Percentiles rank a stretch among this genome's conserved stretches.
phyloP scores from a whole-genome alignment of 2,888 invertebrate species.

The Chesias legatella region DNA sequence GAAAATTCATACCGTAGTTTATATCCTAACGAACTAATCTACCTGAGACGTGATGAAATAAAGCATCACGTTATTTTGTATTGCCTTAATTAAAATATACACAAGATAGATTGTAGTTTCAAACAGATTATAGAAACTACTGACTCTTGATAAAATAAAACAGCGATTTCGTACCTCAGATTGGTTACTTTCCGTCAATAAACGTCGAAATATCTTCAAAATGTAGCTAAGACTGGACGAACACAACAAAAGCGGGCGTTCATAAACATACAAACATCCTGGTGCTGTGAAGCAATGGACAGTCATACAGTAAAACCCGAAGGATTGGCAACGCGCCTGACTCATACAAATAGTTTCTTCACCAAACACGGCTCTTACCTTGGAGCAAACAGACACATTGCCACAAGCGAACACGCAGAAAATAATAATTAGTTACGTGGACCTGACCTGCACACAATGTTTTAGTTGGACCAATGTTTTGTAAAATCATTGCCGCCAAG shows the following conservation, averaged over 20 bases:
- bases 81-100: too few species aligned
- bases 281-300: slow-evolving; percentile 6
- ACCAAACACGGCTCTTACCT: slow-evolving; percentile 41
- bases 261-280: slow-evolving; percentile 1
- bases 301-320: slow-evolving; percentile 10
- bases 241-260: neutral
- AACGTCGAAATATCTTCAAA: too few species aligned
- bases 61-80: too few species aligned
- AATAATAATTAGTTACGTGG: slow-evolving; percentile 32
- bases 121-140: too few species aligned
- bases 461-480: neutral
- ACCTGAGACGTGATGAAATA: too few species aligned
- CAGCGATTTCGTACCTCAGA: too few species aligned
- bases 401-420: slow-evolving; percentile 28
- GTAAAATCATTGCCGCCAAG: too few species aligned
- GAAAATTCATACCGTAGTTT: too few species aligned
- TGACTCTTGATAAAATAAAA: too few species aligned
- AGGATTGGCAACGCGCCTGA: slow-evolving; percentile 23
- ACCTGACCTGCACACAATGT: slow-evolving; percentile 11
- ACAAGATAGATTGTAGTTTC: too few species aligned
- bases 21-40: too few species aligned
- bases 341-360: slow-evolving; percentile 32
- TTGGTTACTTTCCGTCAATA: too few species aligned
- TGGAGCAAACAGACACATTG: slow-evolving; percentile 33
- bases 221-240: neutral